Percentiles rank a stretch among this genome's conserved stretches.
Evolutionary conservation across 2,113 vertebrate species (phyloP).

Genomic region (Anoplopoma fimbria): DNA sequence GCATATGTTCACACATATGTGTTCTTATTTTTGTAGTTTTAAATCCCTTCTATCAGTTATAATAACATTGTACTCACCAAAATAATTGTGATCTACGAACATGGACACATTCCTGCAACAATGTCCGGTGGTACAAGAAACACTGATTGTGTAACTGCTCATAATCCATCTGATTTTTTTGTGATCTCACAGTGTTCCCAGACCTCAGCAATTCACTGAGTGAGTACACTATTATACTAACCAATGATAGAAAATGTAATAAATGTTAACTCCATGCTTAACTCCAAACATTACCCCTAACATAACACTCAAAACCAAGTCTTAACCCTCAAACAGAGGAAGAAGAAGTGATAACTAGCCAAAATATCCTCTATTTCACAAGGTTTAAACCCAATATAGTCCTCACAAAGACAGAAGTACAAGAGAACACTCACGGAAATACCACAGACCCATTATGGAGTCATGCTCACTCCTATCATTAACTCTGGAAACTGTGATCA

Average conservation of each 20-base stretch:
- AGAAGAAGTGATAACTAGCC: neutral
- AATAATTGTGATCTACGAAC: neutral
- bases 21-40: neutral
- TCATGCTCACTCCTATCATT: slow-evolving; percentile 69
- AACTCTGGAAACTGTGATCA: slow-evolving; percentile 74
- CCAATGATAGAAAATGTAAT: neutral
- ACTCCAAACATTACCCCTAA: neutral
- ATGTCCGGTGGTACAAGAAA: neutral
- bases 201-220: neutral
- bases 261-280: neutral
- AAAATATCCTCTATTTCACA: slow-evolving; percentile 13
- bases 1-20: neutral
- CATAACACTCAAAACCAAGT: neutral
- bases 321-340: neutral
- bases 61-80: neutral
- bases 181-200: neutral
- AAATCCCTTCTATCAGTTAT: neutral
- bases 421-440: slow-evolving; percentile 9
- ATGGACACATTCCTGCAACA: neutral
- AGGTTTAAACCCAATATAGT: slow-evolving; percentile 9
- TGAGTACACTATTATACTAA: neutral
- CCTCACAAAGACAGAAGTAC: slow-evolving; percentile 24
- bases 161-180: neutral
- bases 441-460: slow-evolving; percentile 67
- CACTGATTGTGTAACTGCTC: neutral